phyloP scores from a whole-genome alignment of 2,113 vertebrate genomes.

The Pampusana beccarii region DNA sequence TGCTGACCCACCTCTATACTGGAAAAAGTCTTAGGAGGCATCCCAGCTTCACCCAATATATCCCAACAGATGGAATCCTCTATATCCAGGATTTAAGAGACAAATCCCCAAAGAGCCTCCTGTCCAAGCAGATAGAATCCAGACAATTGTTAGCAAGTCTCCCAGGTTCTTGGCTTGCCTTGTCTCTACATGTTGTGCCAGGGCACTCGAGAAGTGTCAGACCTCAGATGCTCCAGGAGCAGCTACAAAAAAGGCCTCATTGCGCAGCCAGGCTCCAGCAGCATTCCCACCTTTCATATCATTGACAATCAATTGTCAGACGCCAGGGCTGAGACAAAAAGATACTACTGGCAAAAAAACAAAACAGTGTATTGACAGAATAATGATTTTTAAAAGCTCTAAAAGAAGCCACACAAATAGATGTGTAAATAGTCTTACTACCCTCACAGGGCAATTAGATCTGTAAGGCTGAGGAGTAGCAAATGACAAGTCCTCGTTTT shows the following conservation, averaged over 20 bases:
- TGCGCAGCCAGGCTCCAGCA: neutral
- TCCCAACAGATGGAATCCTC: neutral
- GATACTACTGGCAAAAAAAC: neutral
- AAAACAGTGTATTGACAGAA: neutral
- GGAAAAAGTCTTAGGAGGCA: neutral
- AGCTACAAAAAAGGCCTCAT: neutral
- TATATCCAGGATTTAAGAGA: neutral
- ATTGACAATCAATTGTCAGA: neutral
- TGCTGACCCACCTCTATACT: neutral
- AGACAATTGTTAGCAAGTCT: neutral
- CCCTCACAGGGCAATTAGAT: neutral
- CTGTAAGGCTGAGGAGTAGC: neutral
- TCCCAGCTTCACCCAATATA: neutral
- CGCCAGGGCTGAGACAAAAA: neutral
- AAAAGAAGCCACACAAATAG: neutral
- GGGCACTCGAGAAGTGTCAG: neutral
- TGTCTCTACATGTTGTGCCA: neutral
- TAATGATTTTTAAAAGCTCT: neutral
- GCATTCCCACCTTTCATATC: neutral
- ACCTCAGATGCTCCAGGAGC: neutral
- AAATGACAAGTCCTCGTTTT: neutral
- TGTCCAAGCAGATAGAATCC: neutral
- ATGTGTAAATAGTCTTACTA: neutral
- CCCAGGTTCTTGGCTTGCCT: neutral
- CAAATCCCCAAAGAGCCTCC: neutral